Base-by-base conservation (phyloP, 2,113 vertebrate species). In the Melozone crissalis region DNA sequence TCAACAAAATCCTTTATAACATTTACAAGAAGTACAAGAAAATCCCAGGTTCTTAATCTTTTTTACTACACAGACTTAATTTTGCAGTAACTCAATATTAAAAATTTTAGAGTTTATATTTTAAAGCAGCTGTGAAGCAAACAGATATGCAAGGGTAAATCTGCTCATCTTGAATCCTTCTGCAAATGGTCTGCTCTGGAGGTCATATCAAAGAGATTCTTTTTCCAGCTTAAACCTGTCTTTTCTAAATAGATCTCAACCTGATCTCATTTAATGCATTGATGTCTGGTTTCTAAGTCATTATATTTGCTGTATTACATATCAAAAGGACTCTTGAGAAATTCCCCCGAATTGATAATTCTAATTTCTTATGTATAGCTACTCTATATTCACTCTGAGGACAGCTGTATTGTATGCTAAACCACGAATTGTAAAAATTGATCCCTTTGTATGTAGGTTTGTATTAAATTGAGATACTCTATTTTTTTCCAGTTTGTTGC, bases 361-460 rank as follows among this genome's bases (percentile, higher is more conserved):
- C 98, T 98, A 97, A 98, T 98, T 98, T 98, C 97, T 98, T 98
- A 98, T 98, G 97, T 98, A 98, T 98, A 98, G 97, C 98, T 98
- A 97, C 94, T 98, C 98, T 98, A 92, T 98, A 98, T 98, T 98
- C 98, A 98, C 98, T 97, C 97, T 87, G 96, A 98, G 95, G 97
- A 97, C 89, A 94, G 95, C 96, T 96, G 93, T 78, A 97, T 98
- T 98, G 97, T 98, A 97, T 98, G 98, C 98, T 98, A 97, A 98
- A 98, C 97, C 98, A 98, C 95, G 97, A 98, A 97, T 97, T 96
- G 96, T 97, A 98, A 98, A 98, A 98, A 98, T 98, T 97, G 97
- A 98, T 98, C 97, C 97, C 96, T 98, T 98, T 98, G 96, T 98
- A 97, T 98, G 97, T 97, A 98, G 98, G 98, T 96, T 97, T 97